Base-by-base conservation (phyloP, 2,113 vertebrate species). In the Colinus virginianus region DNA sequence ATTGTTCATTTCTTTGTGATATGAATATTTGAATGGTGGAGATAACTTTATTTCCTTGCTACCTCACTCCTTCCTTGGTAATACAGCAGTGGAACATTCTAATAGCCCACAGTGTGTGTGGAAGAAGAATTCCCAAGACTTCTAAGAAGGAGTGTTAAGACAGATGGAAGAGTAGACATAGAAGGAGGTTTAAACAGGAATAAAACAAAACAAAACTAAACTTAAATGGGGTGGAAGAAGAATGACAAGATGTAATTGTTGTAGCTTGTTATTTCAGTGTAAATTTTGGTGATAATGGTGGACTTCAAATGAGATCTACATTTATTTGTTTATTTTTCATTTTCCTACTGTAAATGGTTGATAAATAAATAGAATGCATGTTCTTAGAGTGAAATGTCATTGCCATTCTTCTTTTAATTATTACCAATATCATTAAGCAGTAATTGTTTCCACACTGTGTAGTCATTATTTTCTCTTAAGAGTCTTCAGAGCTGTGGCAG, bases 401-500 rank as follows among this genome's bases (percentile, higher is more conserved):
- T 84, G 17, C 1, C 2, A 28, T 21, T 67, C 26, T 84, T 85
- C 34, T 87, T 87, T 68, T 63, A 87, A 80, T 91, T 80, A 34
- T 61, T 83, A 45, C 32, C 87, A 77, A 59, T 43, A 19, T 2
- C 14, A 30, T 43, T 89, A 58, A n/a, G 13, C 32, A 49, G 67
- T 59, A 55, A 2, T 0, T 40, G 30, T 78, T 94, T 90, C 38
- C 20, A 66, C 10, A 11, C 43, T 42, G 5, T 55, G 22, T 8
- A 53, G 43, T 63, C 75, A 83, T 30, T 72, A 76, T 91, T 91
- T 69, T 75, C 59, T 88, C 71, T 87, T 51, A 86, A 91, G 8
- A 32, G 14, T 86, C 58, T 93, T 90, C 63, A 85, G 75, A 88
- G 46, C 74, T 30, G 7, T 80, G 75, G 71, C 62, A 86, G 87